Evolutionary conservation across 2,888 invertebrate genomes (phyloP).

Genomic region (Meteorus cinctellus): DNA sequence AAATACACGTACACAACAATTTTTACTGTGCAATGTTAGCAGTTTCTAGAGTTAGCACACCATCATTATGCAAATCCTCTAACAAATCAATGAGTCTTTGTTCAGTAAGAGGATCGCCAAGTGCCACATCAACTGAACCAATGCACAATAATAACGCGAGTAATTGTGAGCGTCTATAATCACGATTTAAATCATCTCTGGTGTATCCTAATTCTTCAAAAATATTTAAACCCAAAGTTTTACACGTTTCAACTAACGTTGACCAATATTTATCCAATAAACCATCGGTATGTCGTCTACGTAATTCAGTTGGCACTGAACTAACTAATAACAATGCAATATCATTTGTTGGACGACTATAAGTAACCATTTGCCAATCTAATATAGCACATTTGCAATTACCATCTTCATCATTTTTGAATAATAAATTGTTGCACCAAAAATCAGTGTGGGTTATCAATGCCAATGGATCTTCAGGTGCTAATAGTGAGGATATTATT

Average conservation of each 20-base stretch:
- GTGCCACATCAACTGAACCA: slow-evolving; percentile 86
- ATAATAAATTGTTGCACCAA: slow-evolving; percentile 87
- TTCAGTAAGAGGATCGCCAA: slow-evolving; percentile 85
- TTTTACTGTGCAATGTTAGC: slow-evolving; percentile 47
- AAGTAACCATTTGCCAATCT: slow-evolving; percentile 91
- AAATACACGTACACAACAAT: not conserved
- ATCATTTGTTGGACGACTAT: slow-evolving; percentile 86
- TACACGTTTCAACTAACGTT: slow-evolving; percentile 78
- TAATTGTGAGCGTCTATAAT: slow-evolving; percentile 80
- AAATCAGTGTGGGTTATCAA: slow-evolving; percentile 88
- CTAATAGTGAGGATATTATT: slow-evolving; percentile 81
- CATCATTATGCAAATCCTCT: slow-evolving; percentile 82
- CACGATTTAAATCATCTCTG: slow-evolving; percentile 75
- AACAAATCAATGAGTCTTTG: slow-evolving; percentile 84
- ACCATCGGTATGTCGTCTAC: slow-evolving; percentile 78
- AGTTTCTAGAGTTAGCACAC: slow-evolving; percentile 77
- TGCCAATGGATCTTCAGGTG: slow-evolving; percentile 83
- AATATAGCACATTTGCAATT: slow-evolving; percentile 80
- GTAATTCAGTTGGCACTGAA: slow-evolving; percentile 82
- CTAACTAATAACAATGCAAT: slow-evolving; percentile 83
- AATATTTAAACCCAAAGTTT: slow-evolving; percentile 79
- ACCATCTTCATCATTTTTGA: slow-evolving; percentile 72
- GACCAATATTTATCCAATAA: slow-evolving; percentile 84
- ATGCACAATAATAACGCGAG: slow-evolving; percentile 86
- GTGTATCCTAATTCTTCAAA: slow-evolving; percentile 75